Conservation (phyloP, 1,140 invertebrate genomes). For the Pogonognathellus flavescens region DNA sequence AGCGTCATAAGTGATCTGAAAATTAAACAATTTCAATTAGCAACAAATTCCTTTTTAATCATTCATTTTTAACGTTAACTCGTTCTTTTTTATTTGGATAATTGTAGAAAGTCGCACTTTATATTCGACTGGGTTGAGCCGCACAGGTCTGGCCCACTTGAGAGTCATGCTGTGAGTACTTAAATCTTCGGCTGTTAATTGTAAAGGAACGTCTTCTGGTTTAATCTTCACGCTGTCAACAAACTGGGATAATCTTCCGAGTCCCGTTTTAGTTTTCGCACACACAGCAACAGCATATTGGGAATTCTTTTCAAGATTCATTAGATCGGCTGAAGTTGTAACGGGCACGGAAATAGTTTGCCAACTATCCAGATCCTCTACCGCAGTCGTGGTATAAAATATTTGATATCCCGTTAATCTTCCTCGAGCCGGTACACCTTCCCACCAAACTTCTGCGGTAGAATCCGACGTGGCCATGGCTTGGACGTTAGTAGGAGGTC, state of each 20-base stretch:
- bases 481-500: constrained; percentile 89
- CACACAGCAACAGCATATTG: constrained; percentile 94
- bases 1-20: constrained; percentile 87
- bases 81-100: no score
- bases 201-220: constrained; percentile 90
- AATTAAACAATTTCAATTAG: no score
- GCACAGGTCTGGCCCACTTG: constrained; percentile 92
- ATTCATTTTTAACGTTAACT: no score
- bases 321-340: constrained; percentile 90
- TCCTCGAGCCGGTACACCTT: constrained; percentile 86
- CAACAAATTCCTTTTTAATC: no score
- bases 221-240: constrained; percentile 85
- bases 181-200: constrained; percentile 87
- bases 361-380: constrained; percentile 93
- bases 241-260: constrained; percentile 76
- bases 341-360: constrained; percentile 85
- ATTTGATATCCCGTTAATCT: constrained; percentile 92
- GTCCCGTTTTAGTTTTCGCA: constrained; percentile 80
- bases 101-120: constrained; percentile 72
- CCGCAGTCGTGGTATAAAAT: constrained; percentile 92
- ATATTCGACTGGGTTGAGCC: constrained; percentile 89
- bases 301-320: constrained; percentile 90
- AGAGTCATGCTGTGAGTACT: constrained; percentile 79
- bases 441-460: constrained; percentile 89
- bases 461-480: constrained; percentile 93